Evolutionary conservation across 1,140 invertebrate species (phyloP).

Genomic region (Cotesia vestalis): DNA sequence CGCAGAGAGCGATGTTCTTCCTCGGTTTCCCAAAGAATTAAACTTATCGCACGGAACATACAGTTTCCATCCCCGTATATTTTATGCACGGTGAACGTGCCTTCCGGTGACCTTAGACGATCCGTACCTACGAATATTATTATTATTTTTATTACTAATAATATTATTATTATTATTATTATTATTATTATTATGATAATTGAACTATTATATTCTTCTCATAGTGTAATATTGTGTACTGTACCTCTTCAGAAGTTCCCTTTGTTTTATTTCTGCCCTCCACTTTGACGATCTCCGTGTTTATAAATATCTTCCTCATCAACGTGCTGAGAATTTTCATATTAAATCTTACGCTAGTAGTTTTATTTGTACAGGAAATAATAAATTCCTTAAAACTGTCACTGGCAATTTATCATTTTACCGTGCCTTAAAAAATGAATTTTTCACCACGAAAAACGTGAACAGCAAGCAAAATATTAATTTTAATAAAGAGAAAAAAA

Average conservation of each 20-base stretch:
- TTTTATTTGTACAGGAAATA: constrained; percentile 20
- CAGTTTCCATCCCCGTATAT: constrained; percentile 60
- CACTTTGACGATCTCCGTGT: not conserved
- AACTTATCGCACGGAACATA: constrained; percentile 58
- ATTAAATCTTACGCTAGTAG: not conserved
- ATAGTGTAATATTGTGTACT: not conserved
- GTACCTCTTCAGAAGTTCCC: not conserved
- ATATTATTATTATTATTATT: too few species aligned
- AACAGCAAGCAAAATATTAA: constrained; percentile 35
- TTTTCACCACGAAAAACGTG: not conserved
- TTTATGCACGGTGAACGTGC: constrained; percentile 55
- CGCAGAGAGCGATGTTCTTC: constrained; percentile 51
- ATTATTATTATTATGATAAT: too few species aligned
- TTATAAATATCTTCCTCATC: not conserved
- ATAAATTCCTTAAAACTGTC: constrained; percentile 15
- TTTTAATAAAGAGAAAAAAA: too few species aligned
- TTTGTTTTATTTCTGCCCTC: not conserved
- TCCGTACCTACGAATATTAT: constrained; percentile 47
- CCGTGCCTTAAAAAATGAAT: not conserved
- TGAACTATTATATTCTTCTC: too few species aligned
- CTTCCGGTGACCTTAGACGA: constrained; percentile 48
- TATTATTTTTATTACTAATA: too few species aligned
- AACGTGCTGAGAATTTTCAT: not conserved
- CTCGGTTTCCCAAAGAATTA: constrained; percentile 55
- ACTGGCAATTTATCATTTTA: constrained; percentile 19